Evolutionary conservation across 2,888 invertebrate species (phyloP), one percentile per base, ranked within the genome.

Genomic region (Platycheirus albimanus): DNA sequence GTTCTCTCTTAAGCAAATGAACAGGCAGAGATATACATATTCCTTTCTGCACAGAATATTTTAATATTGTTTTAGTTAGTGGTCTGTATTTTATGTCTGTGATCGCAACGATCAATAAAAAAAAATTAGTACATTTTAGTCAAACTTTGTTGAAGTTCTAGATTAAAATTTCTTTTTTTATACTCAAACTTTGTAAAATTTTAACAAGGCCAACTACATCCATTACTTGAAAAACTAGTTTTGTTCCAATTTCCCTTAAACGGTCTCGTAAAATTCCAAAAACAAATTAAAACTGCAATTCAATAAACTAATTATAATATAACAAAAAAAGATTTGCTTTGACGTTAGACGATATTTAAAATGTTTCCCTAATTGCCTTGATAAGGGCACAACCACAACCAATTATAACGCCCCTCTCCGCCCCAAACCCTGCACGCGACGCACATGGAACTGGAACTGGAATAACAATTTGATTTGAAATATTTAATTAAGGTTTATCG

Each of bases 321-420:
- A 15, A 3, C 30, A 17, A 33, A 33, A 33, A 33, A 52, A 17
- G 33, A 30, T 52, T 52, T 6, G 13, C 3, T 19, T n/a, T 7
- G 52, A n/a, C 52, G 11, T 52, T 15, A 15, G 20, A n/a, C 19
- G 33, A 17, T 19, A 13, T 38, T 36, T 7, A 38, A n/a, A 54
- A 56, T 38, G n/a, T 20, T 38, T 38, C n/a, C 8, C 38, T 56
- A 56, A 56, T 38, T 20, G 1, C 38, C 11, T 13, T 3, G 56
- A 56, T 56, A 56, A 56, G 56, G 36, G 56, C 38, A 24, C 28
- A 13, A 38, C 3, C 38, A 38, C n/a, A n/a, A n/a, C n/a, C n/a
- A n/a, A n/a, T n/a, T n/a, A 38, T 38, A 15, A 13, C 4, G 8
- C 13, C 5, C 11, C 13, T 38, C 4, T 13, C 13, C 0, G 13